Evolutionary conservation across 2,797 vertebrate genomes (phyloP).

Genomic region (Myiothlypis coronata): DNA sequence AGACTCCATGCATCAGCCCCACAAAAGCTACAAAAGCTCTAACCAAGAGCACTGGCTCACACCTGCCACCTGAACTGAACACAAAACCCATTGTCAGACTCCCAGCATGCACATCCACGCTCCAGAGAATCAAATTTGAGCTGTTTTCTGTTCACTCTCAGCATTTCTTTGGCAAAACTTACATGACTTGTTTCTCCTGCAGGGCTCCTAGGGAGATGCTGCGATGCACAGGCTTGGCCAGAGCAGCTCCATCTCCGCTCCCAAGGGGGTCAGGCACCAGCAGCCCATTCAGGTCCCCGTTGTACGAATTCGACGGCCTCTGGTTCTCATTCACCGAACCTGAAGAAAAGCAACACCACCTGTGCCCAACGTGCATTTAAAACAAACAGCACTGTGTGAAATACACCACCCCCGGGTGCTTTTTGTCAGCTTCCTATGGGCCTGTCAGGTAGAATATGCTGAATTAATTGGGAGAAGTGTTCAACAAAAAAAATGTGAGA

Average conservation of each 20-base stretch:
- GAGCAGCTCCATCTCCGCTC: conserved; percentile 72
- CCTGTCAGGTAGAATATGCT: not conserved
- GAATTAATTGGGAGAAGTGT: not conserved
- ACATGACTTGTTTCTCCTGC: conserved; percentile 93
- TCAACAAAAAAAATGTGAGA: not conserved
- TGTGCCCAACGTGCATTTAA: not conserved
- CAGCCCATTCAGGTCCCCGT: conserved; percentile 94
- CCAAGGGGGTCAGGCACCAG: conserved; percentile 85
- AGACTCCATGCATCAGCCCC: not conserved
- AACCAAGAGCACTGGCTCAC: not conserved
- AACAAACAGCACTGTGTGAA: not conserved
- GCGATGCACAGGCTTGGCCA: conserved; percentile 78
- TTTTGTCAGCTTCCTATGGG: not conserved
- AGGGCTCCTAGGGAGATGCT: conserved; percentile 77
- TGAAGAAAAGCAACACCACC: not conserved
- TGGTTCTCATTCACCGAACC: conserved; percentile 78
- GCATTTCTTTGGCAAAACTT: conserved; percentile 51
- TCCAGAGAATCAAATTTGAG: not conserved
- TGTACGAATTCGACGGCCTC: conserved; percentile 82
- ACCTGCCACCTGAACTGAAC: not conserved
- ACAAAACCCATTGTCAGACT: not conserved
- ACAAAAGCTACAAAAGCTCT: not conserved
- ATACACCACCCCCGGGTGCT: not conserved
- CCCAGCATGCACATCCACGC: not conserved
- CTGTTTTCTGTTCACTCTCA: not conserved